Evolutionary conservation across 1,140 invertebrate species (phyloP).

Genomic region (Cyphomyrmex costatus): DNA sequence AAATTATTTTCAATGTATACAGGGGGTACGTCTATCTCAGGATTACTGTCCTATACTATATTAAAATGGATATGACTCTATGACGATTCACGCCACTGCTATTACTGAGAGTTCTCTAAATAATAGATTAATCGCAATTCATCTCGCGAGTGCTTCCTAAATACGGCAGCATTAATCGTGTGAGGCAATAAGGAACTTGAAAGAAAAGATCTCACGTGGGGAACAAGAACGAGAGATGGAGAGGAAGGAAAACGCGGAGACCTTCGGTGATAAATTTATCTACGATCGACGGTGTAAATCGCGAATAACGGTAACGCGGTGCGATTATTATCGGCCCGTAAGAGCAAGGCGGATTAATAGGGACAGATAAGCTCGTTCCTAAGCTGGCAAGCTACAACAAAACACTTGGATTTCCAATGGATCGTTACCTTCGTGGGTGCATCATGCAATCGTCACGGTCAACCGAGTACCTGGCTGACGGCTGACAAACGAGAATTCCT

Average conservation of each 20-base stretch:
- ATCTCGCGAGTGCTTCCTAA: conserved; percentile 45
- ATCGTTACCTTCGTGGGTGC: conserved; percentile 57
- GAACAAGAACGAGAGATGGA: conserved; percentile 14
- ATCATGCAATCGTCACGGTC: conserved; percentile 70
- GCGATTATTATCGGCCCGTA: conserved; percentile 63
- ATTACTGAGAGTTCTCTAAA: conserved; percentile 22
- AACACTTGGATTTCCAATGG: conserved; percentile 65
- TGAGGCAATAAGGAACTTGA: conserved; percentile 50
- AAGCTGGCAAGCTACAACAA: conserved; percentile 51
- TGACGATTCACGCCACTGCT: conserved; percentile 1
- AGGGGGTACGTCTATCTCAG: background rate
- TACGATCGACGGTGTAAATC: conserved; percentile 61
- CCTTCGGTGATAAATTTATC: conserved; percentile 47
- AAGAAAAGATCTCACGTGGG: conserved; percentile 46
- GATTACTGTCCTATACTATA: background rate
- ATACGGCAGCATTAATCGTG: conserved; percentile 36
- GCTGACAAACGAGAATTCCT: conserved; percentile 76
- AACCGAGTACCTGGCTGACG: conserved; percentile 71
- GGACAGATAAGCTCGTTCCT: conserved; percentile 61
- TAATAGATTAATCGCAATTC: conserved; percentile 39
- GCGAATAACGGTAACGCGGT: conserved; percentile 60
- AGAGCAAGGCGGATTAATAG: conserved; percentile 68
- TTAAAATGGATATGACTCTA: conserved; percentile 36
- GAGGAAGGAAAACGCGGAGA: background rate
- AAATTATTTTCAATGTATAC: background rate